These are phyloP conservation scores for Hemicrepidius hirtus DNA, from an alignment of 2,888 invertebrate species.

Conservation along the genomic window DNA sequence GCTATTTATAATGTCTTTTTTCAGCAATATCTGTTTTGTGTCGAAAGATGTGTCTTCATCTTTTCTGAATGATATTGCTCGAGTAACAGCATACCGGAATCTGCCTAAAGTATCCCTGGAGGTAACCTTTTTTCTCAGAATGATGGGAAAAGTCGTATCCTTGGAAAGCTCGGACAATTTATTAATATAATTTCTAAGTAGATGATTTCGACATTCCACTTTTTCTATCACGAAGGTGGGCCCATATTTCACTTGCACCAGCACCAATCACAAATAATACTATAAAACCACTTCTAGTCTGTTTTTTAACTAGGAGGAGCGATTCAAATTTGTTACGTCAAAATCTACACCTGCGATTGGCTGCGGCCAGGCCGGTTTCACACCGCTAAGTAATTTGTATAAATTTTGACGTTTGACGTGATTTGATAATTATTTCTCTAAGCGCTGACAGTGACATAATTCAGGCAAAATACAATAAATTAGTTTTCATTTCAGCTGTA, in stretches of 20 bases:
- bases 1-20: neutral
- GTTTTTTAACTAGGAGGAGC: too few relatives aligned
- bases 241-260: neutral
- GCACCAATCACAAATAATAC: neutral
- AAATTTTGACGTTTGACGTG: too few relatives aligned
- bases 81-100: neutral
- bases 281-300: too few relatives aligned
- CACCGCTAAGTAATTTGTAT: too few relatives aligned
- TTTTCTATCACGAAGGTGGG: neutral
- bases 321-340: too few relatives aligned
- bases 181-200: neutral
- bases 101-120: neutral
- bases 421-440: too few relatives aligned
- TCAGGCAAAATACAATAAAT: too few relatives aligned
- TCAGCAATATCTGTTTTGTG: neutral
- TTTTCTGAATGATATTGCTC: neutral
- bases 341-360: too few relatives aligned
- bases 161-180: neutral
- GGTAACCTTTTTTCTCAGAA: neutral
- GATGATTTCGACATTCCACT: neutral
- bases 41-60: neutral
- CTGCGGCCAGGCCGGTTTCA: too few relatives aligned
- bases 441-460: too few relatives aligned
- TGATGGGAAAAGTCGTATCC: neutral
- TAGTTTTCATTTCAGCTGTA: too few relatives aligned